Conservation (phyloP, 1,140 invertebrate species). For the Heliconius hewitsoni region DNA sequence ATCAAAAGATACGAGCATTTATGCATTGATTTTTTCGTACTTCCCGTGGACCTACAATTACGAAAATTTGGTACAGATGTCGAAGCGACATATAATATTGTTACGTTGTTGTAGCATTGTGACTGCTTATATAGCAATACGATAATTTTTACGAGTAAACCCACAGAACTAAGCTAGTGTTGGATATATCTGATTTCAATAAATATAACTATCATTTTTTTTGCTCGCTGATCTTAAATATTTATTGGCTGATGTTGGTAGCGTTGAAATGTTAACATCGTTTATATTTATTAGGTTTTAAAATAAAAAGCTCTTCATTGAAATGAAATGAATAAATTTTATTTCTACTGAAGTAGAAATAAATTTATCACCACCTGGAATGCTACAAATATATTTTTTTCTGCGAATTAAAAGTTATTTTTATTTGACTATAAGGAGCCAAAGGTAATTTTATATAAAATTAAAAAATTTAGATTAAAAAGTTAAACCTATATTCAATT, state of each 20-base stretch:
- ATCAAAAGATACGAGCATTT: no score
- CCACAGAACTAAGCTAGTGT: neutral
- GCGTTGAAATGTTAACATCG: conserved; percentile 19
- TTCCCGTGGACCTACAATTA: no score
- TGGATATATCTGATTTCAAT: neutral
- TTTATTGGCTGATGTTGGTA: conserved; percentile 7
- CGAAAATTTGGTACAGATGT: no score
- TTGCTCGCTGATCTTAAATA: conserved; percentile 13
- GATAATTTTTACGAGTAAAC: neutral
- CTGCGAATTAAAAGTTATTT: neutral
- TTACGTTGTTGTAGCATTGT: no score
- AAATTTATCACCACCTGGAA: conserved; percentile 5
- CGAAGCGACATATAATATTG: no score
- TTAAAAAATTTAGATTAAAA: neutral
- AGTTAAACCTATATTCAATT: neutral
- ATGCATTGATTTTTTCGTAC: no score
- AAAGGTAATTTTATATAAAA: neutral
- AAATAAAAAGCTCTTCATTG: conserved; percentile 11
- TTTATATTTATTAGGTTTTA: conserved; percentile 16
- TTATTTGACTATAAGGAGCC: neutral
- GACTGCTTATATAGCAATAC: no score
- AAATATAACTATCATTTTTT: conserved; percentile 4
- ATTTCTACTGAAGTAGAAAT: neutral
- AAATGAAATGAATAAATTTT: no score
- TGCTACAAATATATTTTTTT: neutral